Base-by-base conservation (phyloP, 2,888 invertebrate species). In the Synergus umbraculus region DNA sequence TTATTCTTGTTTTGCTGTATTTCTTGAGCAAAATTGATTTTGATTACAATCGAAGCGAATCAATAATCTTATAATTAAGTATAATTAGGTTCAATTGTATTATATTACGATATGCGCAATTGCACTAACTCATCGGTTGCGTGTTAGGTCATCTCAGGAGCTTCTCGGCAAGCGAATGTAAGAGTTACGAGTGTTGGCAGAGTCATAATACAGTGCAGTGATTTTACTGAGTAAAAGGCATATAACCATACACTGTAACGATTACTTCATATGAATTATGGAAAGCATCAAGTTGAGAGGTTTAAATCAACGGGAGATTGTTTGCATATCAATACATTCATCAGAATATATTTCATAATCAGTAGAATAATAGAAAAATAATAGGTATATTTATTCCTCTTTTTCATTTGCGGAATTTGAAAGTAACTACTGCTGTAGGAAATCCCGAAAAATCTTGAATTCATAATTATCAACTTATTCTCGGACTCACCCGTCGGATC, bases 191-290 rank as follows among this genome's bases (percentile, higher is more conserved):
- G 46, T 49, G 15, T 69, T 69, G 46, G 22, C 13, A 15, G 22
- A 69, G 69, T 67, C 67, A 67, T 69, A 69, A 69, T 69, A 49
- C 29, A 69, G 46, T 69, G 46, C 69, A 69, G 49, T 69, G 69
- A 69, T 69, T 69, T 69, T 49, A 46, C 69, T 49, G 46, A 44
- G 49, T 69, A 49, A 49, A 67, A 69, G 67, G 69, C 46, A 49
- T 69, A 49, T 69, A 49, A 66, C 66, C 43, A 37, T 37, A 66
- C 43, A 44, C n/a, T 37, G 41, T 65, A 67, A 67, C 44, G 46
- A 67, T 67, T 67, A 67, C 67, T 67, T 67, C 67, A 67, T 22
- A 67, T 46, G 67, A 67, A 67, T 67, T 67, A 67, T 67, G 44
- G 44, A 67, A 67, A 46, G 49, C 46, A 69, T n/a, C 69, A 49